These are phyloP conservation scores for Brienomyrus brachyistius DNA, from an alignment of 2,113 vertebrate species.

Conservation along the genomic window DNA sequence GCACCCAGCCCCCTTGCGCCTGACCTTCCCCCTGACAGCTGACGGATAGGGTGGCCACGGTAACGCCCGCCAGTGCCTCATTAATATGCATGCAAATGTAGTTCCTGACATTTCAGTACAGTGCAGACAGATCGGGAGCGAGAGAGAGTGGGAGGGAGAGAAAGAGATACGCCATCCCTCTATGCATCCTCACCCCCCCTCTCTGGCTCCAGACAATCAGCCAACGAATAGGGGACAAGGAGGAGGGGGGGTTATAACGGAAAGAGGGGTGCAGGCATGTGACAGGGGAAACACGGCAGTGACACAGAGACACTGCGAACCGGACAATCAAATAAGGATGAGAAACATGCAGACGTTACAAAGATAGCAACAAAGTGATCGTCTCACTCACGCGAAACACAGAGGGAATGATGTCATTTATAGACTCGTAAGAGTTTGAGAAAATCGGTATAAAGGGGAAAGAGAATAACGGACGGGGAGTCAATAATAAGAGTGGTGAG, in stretches of 20 bases:
- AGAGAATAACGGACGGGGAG: neutral
- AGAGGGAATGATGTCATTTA: neutral
- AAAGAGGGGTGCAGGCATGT: neutral
- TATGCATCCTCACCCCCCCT: neutral
- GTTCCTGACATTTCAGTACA: conserved; percentile 66
- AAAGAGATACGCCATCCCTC: neutral
- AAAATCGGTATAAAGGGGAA: neutral
- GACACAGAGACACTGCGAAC: neutral
- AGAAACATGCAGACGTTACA: no score
- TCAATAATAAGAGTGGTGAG: neutral
- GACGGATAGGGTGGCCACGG: conserved; percentile 61
- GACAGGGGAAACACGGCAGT: neutral
- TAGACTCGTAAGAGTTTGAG: neutral
- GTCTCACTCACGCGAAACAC: neutral
- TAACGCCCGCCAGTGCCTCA: conserved; percentile 49
- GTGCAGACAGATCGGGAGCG: conserved; percentile 13
- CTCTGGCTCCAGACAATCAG: neutral
- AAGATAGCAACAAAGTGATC: neutral
- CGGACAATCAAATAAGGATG: neutral
- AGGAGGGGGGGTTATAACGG: neutral
- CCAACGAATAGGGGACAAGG: neutral
- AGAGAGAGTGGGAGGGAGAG: neutral
- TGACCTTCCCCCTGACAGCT: conserved; percentile 64
- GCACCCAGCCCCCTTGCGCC: conserved; percentile 22
- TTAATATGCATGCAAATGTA: conserved; percentile 72